These are phyloP conservation scores for Pelodytes ibericus DNA, from an alignment of 2,797 vertebrate genomes.

Conservation along the genomic window DNA sequence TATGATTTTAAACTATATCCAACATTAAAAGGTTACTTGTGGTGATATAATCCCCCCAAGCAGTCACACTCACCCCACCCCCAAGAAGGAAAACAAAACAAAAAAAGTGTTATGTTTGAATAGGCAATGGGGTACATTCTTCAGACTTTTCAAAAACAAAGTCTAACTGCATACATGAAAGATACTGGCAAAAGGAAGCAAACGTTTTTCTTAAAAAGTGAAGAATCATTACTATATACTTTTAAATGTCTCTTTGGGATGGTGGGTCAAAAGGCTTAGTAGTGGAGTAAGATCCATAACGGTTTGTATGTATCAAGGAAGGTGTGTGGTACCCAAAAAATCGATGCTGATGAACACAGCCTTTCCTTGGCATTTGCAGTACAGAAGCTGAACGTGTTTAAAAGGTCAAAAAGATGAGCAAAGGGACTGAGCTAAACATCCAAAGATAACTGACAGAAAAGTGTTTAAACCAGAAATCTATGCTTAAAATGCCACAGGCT, in stretches of 20 bases:
- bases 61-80: too few relatives aligned
- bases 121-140: too few relatives aligned
- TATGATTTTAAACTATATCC: too few relatives aligned
- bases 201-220: too few relatives aligned
- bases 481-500: slow-evolving; percentile 17
- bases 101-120: too few relatives aligned
- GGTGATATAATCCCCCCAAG: too few relatives aligned
- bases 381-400: slow-evolving; percentile 1
- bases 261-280: neutral
- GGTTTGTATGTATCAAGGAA: neutral
- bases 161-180: too few relatives aligned
- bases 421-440: slow-evolving; percentile 4
- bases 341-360: neutral
- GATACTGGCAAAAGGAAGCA: too few relatives aligned
- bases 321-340: neutral
- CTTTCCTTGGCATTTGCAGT: neutral
- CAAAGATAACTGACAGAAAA: slow-evolving; percentile 1
- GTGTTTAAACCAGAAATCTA: slow-evolving; percentile 3
- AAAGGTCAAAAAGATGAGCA: slow-evolving; percentile 11
- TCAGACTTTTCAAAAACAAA: too few relatives aligned
- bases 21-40: too few relatives aligned
- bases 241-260: neutral
- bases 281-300: neutral
- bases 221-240: too few relatives aligned
- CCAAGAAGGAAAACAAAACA: too few relatives aligned